These are phyloP conservation scores for Listronotus oregonensis DNA, from an alignment of 1,140 invertebrate species.

Conservation along the genomic window DNA sequence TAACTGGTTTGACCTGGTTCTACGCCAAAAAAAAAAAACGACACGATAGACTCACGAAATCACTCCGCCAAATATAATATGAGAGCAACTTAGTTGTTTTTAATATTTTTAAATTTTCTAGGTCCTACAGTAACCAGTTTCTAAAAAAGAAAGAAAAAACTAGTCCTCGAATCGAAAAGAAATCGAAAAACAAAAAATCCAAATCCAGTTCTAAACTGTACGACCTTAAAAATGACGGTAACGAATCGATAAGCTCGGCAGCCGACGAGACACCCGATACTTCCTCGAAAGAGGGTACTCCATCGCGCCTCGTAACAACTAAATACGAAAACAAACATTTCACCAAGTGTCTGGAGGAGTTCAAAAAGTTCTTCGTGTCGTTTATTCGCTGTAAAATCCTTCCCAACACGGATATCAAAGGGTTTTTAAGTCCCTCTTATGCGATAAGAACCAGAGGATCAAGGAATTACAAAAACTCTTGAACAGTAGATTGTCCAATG, in stretches of 20 bases:
- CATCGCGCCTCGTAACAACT: slow-evolving; percentile 6
- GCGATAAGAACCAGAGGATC: slow-evolving; percentile 55
- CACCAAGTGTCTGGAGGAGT: slow-evolving; percentile 67
- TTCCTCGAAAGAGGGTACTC: slow-evolving; percentile 26
- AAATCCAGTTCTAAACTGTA: slow-evolving; percentile 61
- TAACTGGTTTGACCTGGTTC: no score
- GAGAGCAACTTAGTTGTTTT: no score
- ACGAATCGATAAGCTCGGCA: slow-evolving; percentile 22
- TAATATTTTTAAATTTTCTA: slow-evolving; percentile 6
- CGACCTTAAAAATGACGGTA: slow-evolving; percentile 59
- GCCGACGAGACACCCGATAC: slow-evolving; percentile 27
- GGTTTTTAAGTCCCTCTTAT: slow-evolving; percentile 44
- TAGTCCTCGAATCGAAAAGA: slow-evolving; percentile 60
- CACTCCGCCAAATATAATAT: no score
- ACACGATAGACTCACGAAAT: no score
- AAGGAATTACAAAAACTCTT: slow-evolving; percentile 56
- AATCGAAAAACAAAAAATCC: slow-evolving; percentile 60
- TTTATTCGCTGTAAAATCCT: slow-evolving; percentile 59
- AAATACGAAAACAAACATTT: slow-evolving; percentile 54
- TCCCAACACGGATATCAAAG: slow-evolving; percentile 49
- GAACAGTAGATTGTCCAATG: slow-evolving; percentile 45
- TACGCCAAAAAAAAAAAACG: no score
- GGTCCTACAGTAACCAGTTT: slow-evolving; percentile 57
- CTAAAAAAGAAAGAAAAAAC: slow-evolving; percentile 55
- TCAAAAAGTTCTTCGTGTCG: slow-evolving; percentile 70